Percentiles rank a stretch among this genome's conserved stretches.
These are phyloP conservation scores for Saccostrea cuccullata DNA, from an alignment of 1,140 invertebrate genomes.

Conservation along the genomic window DNA sequence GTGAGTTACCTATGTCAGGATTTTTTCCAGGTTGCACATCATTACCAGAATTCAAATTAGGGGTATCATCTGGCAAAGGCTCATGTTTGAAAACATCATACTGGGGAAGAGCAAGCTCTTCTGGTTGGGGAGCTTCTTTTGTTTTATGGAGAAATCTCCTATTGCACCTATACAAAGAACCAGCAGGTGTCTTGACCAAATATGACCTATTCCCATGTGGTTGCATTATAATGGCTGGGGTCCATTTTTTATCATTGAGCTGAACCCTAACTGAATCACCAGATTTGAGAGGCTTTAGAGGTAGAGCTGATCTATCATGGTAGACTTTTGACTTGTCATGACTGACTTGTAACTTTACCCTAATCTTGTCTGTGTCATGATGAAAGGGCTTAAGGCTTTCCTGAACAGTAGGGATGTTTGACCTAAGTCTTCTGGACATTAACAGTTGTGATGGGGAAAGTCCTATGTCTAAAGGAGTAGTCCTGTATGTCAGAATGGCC, in stretches of 20 bases:
- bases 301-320: constrained; percentile 1
- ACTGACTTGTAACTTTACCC: neutral
- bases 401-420: constrained; percentile 15
- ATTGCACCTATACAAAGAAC: too few relatives aligned
- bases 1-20: too few relatives aligned
- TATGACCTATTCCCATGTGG: too few relatives aligned
- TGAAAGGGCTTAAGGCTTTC: neutral
- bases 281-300: neutral
- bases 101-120: too few relatives aligned
- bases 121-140: too few relatives aligned
- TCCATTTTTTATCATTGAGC: neutral
- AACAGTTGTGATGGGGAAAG: constrained; percentile 36
- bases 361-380: neutral
- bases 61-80: neutral
- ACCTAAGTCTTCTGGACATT: constrained; percentile 29
- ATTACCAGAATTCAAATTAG: neutral
- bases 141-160: too few relatives aligned
- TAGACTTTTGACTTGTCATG: neutral
- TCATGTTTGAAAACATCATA: neutral
- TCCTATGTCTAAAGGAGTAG: constrained; percentile 30
- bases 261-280: constrained; percentile 16
- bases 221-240: too few relatives aligned
- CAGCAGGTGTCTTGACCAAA: too few relatives aligned
- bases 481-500: constrained; percentile 11
- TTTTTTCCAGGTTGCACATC: too few relatives aligned